These are phyloP conservation scores for Macrochelys suwanniensis DNA, from an alignment of 2,797 vertebrate genomes.

Conservation along the genomic window DNA sequence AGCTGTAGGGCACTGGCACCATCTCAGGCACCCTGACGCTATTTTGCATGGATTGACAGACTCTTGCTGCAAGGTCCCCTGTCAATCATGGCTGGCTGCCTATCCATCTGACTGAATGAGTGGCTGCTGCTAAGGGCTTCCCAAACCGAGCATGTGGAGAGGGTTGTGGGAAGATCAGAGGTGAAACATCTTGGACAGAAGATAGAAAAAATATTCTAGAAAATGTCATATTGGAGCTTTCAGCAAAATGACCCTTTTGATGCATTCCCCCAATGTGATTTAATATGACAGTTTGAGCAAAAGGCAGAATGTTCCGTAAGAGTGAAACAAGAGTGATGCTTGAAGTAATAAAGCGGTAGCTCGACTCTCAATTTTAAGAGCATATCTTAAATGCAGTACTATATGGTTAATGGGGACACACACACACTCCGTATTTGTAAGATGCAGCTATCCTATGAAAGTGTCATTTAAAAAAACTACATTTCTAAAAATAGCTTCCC, in stretches of 20 bases:
- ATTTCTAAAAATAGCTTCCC: neutral
- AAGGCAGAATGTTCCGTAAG: neutral
- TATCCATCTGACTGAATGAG: neutral
- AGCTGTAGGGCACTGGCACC: constrained; percentile 61
- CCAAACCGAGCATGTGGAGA: neutral
- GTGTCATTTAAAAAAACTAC: neutral
- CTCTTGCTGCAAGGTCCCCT: constrained; percentile 27
- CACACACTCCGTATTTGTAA: neutral
- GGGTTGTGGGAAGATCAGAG: neutral
- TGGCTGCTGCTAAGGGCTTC: neutral
- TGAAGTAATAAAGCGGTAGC: neutral
- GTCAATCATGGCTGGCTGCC: neutral
- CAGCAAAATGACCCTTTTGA: neutral
- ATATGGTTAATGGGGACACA: neutral
- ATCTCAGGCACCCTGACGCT: constrained; percentile 51
- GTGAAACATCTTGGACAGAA: neutral
- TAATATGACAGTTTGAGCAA: neutral
- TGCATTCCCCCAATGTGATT: neutral
- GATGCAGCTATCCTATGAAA: neutral
- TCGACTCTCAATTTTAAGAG: neutral
- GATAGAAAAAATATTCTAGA: neutral
- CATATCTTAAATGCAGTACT: neutral
- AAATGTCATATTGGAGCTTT: neutral
- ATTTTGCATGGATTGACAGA: constrained; percentile 58
- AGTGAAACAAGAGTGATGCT: neutral